Base-by-base conservation (phyloP, 1,140 invertebrate genomes). In the Drosophila tani region DNA sequence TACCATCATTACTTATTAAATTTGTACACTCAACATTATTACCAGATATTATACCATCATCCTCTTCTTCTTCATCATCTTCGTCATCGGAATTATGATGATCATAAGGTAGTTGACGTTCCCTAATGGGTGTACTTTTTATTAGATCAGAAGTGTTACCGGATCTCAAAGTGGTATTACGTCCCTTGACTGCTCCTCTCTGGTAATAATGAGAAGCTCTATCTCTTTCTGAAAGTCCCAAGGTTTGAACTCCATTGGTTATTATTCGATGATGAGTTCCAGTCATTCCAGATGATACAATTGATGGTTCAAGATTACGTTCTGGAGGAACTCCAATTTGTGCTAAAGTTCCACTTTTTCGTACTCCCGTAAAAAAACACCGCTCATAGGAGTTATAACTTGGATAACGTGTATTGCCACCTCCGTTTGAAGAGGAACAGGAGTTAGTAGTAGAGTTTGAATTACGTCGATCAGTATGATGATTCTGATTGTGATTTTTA, bases 391-490 rank as follows among this genome's bases (percentile, higher is more conserved):
- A 84, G 71, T 93, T 93, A 55, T 84, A 92, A 29, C 69, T 79
- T n/a, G 71, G 40, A 68, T 80, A 92, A 7, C 88, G 75, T 2
- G 67, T 46, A 56, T 40, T 55, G 5, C 60, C 60, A 35, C 65
- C 66, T 1, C 75, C 62, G 51, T 82, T 76, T 1, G 77, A 76
- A 3, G 86, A 81, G 17, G 80, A 79, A 65, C 75, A 87, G 1
- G 91, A 93, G 66, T 92, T 91, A 24, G 84, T 91, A 12, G 87
- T 91, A 29, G 91, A 92, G 51, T 92, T 92, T 0, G 91, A 91
- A 46, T 88, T 92, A 0, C 91, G 79, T 4, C 83, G 64, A n/a
- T 92, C 87, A 3, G 84, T n/a, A 24, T 56, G 53, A 40, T 12
- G 53, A n/a, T 40, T 40, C 14, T 56, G 53, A 56, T 24, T 53